phyloP scores from a whole-genome alignment of 2,113 vertebrate species.

The Acanthisitta chloris region DNA sequence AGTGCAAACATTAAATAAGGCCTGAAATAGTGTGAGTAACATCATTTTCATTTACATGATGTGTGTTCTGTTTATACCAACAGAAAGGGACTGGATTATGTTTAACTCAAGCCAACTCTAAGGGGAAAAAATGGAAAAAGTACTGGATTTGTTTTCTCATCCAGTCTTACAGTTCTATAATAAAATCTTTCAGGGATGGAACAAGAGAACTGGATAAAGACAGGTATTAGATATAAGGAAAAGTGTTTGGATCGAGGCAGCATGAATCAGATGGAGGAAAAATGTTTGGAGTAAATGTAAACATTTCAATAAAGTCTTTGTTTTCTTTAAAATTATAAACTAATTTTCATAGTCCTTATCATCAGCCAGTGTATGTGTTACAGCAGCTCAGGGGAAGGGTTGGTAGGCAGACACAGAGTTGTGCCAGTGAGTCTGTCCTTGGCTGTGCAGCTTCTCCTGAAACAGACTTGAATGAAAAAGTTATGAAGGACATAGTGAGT shows the following conservation, averaged over 20 bases:
- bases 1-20: constrained; percentile 54
- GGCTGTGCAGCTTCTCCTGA: background rate
- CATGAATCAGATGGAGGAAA: background rate
- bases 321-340: background rate
- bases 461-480: background rate
- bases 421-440: background rate
- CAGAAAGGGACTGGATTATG: background rate
- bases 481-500: background rate
- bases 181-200: background rate
- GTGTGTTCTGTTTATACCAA: background rate
- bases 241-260: background rate
- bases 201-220: background rate
- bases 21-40: background rate
- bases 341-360: background rate
- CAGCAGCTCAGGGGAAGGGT: background rate
- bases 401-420: background rate
- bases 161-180: background rate
- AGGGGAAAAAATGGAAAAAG: background rate
- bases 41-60: background rate
- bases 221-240: background rate
- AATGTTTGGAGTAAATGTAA: background rate
- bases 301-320: background rate
- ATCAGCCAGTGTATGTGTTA: background rate
- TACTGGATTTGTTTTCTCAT: background rate
- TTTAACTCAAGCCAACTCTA: background rate